Percentiles rank a stretch among this genome's conserved stretches.
Conservation (phyloP, 2,797 vertebrate genomes). For the Sebastes diaconus region DNA sequence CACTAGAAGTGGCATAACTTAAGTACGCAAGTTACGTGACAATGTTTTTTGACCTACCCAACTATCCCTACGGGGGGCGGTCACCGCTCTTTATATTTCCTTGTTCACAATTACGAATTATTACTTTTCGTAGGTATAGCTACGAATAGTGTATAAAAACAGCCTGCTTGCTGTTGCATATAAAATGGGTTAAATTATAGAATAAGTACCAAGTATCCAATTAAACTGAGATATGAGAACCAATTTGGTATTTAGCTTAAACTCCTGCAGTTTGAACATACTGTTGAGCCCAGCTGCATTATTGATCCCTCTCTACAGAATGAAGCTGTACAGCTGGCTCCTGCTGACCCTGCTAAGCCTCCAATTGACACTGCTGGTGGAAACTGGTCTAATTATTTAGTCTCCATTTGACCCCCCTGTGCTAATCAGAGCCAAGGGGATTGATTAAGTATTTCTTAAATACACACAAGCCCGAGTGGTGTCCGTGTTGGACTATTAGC, state of each 20-base stretch:
- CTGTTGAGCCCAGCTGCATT: slow-evolving; percentile 11
- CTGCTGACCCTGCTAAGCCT: slow-evolving; percentile 47
- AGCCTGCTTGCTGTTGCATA: neutral
- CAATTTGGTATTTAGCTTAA: neutral
- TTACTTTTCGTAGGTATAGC: no score
- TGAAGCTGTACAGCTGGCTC: slow-evolving; percentile 38
- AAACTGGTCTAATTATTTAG: slow-evolving; percentile 65
- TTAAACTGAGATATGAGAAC: slow-evolving; percentile 13
- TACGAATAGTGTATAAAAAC: no score
- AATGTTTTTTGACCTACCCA: no score
- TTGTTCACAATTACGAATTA: no score
- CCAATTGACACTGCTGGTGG: slow-evolving; percentile 29
- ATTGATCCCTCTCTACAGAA: slow-evolving; percentile 46
- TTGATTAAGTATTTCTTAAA: slow-evolving; percentile 71
- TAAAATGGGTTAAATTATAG: neutral
- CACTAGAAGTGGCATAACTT: no score
- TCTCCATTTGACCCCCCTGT: slow-evolving; percentile 65
- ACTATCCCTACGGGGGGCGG: no score
- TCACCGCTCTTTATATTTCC: no score
- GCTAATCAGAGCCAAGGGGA: slow-evolving; percentile 67
- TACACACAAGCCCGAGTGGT: slow-evolving; percentile 31
- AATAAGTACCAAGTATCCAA: neutral
- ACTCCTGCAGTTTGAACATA: slow-evolving; percentile 6
- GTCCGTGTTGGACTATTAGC: slow-evolving; percentile 59
- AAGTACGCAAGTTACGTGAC: no score